Base-by-base conservation (phyloP, 2,797 vertebrate species). In the Nannoperca australis region DNA sequence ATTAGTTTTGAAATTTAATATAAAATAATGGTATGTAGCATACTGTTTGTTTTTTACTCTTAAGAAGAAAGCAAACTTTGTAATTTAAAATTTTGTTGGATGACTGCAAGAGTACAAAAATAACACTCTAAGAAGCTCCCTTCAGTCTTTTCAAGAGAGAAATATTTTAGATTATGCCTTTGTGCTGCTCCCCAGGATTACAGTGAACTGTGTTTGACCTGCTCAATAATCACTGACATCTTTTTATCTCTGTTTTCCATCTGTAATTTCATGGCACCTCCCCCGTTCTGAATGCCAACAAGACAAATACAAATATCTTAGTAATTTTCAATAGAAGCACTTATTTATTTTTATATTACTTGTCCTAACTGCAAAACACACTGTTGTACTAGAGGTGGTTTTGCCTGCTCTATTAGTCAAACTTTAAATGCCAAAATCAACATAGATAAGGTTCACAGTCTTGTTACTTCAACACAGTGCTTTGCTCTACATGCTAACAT, bases 1-100 rank as follows among this genome's bases (percentile, higher is more conserved):
- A 67, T 56, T 60, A 12, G 11, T 44, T 53, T 71, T 42, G 17
- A 49, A 74, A 76, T 72, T 62, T 30, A 27, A 30, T 38, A 54
- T 38, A 22, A 44, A 22, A 62, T 5, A 56, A 47, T 53, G 49
- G 44, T 27, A 61, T 67, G 30, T 38, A 40, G 42, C 15, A 2
- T 5, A 38, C 30, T 51, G 22, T 59, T 79, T 44, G 8, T 49
- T 70, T 55, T 64, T 55, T 64, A 38, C 17, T 65, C 6, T n/a
- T 27, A 3, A 22, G 6, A 63, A 34, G n/a, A 67, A 70, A 70
- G 2, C 42, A 51, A 67, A 0, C 17, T 20, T 54, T 58, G 47
- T n/a, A 17, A 70, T 76, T 65, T 14, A 17, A 66, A 30, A 38
- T 30, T 12, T 15, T 54, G 13, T n/a, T n/a, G 10, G 17, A 34